Evolutionary conservation across 1,140 invertebrate species (phyloP).

Genomic region (Dinothrombium tinctorium): DNA sequence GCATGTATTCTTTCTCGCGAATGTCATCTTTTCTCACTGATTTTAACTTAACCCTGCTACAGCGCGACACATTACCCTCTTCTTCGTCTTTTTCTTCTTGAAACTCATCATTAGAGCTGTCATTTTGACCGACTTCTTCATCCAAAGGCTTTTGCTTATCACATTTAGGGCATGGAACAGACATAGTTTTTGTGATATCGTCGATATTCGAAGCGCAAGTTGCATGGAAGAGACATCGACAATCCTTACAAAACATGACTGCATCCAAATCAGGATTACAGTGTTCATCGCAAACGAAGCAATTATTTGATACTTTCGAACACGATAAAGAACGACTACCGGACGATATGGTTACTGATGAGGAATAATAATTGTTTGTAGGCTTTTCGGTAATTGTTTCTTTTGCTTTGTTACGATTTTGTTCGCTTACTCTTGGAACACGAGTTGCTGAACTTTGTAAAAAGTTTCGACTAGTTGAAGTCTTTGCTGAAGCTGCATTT

Average conservation of each 20-base stretch:
- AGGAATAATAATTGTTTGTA: not conserved
- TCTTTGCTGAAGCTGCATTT: not conserved
- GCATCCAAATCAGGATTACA: conserved; percentile 6
- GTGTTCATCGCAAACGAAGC: conserved; percentile 4
- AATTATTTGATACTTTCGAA: not conserved
- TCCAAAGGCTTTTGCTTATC: not conserved
- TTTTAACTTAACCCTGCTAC: too few relatives aligned
- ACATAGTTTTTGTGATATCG: not conserved
- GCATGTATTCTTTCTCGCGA: too few relatives aligned
- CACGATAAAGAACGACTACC: not conserved
- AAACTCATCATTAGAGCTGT: not conserved
- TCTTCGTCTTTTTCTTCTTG: too few relatives aligned
- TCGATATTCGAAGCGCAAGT: not conserved
- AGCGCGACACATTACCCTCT: too few relatives aligned
- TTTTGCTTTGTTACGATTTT: not conserved
- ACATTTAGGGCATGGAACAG: conserved; percentile 4
- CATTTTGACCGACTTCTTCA: not conserved
- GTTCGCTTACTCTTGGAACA: not conserved
- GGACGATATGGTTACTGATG: not conserved
- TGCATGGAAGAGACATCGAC: conserved; percentile 9
- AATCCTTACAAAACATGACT: conserved; percentile 7
- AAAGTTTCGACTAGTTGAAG: not conserved
- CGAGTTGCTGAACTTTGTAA: too few relatives aligned
- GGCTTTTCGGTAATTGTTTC: not conserved
- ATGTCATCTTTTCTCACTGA: too few relatives aligned